phyloP scores from a whole-genome alignment of 2,113 vertebrate genomes.

The Erythrocercus mccallii region DNA sequence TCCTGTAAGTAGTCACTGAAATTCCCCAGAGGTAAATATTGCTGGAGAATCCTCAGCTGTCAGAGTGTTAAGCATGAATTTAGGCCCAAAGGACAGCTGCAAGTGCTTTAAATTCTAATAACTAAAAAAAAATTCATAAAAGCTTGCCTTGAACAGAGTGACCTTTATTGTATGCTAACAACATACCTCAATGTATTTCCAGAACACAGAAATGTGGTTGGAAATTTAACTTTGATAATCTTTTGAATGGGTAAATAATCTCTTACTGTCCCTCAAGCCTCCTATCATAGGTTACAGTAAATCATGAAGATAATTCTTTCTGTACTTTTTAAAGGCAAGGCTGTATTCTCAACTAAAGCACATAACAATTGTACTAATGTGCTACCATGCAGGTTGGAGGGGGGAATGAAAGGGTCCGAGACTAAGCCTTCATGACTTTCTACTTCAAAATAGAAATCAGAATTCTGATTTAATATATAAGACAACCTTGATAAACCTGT shows the following conservation, averaged over 20 bases:
- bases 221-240: background rate
- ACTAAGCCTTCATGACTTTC: background rate
- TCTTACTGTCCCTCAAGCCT: background rate
- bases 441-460: background rate
- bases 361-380: accelerated
- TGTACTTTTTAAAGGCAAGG: background rate
- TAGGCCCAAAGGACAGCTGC: background rate
- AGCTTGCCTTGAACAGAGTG: background rate
- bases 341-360: background rate
- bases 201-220: background rate
- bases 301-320: background rate
- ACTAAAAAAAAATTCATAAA: background rate
- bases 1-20: background rate
- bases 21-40: background rate
- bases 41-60: background rate
- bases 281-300: background rate
- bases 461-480: background rate
- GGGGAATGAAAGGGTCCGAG: accelerated
- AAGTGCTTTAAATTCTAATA: background rate
- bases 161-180: background rate
- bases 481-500: background rate
- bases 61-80: background rate
- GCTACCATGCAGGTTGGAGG: too few species aligned
- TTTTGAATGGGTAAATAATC: background rate
- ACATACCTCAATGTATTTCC: background rate